Evolutionary conservation across 1,140 invertebrate genomes (phyloP).

Genomic region (Triops longicaudatus): DNA sequence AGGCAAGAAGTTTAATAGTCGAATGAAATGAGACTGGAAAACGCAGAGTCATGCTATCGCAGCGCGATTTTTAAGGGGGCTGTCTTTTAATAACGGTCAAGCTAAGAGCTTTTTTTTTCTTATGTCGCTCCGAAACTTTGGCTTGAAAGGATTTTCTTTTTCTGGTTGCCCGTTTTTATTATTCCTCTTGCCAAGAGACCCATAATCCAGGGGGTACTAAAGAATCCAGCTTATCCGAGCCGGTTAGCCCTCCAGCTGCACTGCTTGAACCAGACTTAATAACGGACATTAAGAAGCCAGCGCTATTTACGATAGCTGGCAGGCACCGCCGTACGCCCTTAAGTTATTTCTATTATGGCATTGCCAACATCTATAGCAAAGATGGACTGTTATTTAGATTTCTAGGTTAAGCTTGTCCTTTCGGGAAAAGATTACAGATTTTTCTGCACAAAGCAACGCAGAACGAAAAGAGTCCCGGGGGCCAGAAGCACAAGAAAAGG

Average conservation of each 20-base stretch:
- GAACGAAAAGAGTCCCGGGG: background rate
- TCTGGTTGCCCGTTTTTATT: background rate
- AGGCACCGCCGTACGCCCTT: background rate
- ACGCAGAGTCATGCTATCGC: constrained; percentile 14
- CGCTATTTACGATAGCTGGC: constrained; percentile 4
- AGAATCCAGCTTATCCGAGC: constrained; percentile 6
- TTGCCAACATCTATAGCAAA: background rate
- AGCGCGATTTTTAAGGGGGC: background rate
- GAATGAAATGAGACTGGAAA: background rate
- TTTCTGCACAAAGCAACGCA: background rate
- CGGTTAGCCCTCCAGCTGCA: constrained; percentile 13
- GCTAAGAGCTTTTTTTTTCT: background rate
- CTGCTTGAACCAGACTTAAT: constrained; percentile 8
- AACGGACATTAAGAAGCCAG: constrained; percentile 8
- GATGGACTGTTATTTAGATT: constrained; percentile 9
- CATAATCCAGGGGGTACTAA: background rate
- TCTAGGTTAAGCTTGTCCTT: constrained; percentile 7
- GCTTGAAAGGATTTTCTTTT: background rate
- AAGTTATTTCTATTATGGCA: constrained; percentile 3
- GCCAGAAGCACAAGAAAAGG: background rate
- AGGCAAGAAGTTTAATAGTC: background rate
- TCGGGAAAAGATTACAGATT: background rate
- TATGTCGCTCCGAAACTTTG: background rate
- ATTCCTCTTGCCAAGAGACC: constrained; percentile 2
- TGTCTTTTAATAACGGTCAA: constrained; percentile 12